These are phyloP conservation scores for Anastrepha ludens DNA, from an alignment of 1,140 invertebrate species.

Conservation along the genomic window DNA sequence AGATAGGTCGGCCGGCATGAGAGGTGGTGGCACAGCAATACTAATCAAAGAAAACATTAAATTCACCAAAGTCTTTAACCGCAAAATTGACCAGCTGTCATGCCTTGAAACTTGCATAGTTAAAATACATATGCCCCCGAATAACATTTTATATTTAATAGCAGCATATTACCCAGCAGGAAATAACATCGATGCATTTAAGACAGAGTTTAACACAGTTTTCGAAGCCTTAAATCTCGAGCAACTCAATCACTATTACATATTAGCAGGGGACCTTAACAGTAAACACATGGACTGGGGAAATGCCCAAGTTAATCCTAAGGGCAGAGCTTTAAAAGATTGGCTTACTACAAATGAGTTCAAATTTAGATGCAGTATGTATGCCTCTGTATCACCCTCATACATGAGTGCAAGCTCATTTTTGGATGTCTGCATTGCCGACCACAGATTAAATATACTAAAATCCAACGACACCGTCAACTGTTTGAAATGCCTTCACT, in stretches of 20 bases:
- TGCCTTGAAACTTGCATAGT: conserved; percentile 23
- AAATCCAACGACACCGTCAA: background rate
- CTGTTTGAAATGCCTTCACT: conserved; percentile 1
- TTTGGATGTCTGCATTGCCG: conserved; percentile 30
- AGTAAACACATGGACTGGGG: conserved; percentile 28
- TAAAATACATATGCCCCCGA: background rate
- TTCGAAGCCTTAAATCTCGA: conserved; percentile 25
- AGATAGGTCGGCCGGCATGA: background rate
- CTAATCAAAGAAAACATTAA: conserved; percentile 17
- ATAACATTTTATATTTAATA: conserved; percentile 36
- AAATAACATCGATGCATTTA: conserved; percentile 9
- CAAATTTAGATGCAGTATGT: conserved; percentile 24
- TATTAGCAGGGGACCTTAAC: conserved; percentile 32
- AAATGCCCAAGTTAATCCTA: conserved; percentile 8
- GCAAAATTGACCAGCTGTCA: background rate
- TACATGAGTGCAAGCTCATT: conserved; percentile 11
- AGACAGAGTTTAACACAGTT: background rate
- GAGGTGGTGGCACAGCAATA: conserved; percentile 6
- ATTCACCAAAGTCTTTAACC: background rate
- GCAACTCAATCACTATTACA: conserved; percentile 30
- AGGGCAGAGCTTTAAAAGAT: conserved; percentile 18
- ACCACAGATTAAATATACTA: background rate
- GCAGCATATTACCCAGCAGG: conserved; percentile 16
- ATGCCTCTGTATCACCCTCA: conserved; percentile 25
- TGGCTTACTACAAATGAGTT: conserved; percentile 10